Percentiles rank a stretch among this genome's conserved stretches.
Conservation (phyloP, 2,113 vertebrate genomes). For the Tachuris rubrigastra region DNA sequence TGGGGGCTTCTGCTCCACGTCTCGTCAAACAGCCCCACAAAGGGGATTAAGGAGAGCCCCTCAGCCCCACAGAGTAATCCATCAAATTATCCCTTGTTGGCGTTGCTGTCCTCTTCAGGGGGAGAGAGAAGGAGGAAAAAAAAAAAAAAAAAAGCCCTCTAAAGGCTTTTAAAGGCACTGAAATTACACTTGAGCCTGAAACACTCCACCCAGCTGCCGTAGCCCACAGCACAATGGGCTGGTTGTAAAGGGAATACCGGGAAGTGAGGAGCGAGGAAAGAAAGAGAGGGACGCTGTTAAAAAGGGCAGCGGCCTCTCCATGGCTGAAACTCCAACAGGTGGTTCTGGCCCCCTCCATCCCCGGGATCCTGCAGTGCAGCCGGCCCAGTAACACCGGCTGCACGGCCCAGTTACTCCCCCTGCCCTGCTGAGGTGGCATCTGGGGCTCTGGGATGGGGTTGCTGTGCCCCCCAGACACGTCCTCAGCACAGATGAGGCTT, state of each 20-base stretch:
- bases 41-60: slow-evolving; percentile 80
- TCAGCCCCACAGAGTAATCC: slow-evolving; percentile 76
- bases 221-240: slow-evolving; percentile 35
- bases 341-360: background rate
- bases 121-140: background rate
- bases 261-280: background rate
- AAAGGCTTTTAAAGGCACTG: slow-evolving; percentile 62
- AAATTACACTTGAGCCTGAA: slow-evolving; percentile 71
- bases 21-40: slow-evolving; percentile 75
- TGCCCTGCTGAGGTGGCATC: background rate
- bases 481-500: background rate
- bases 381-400: fast-evolving
- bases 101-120: slow-evolving; percentile 59
- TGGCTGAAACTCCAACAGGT: slow-evolving; percentile 53
- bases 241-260: slow-evolving; percentile 63
- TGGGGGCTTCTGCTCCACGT: slow-evolving; percentile 74
- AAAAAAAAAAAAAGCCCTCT: background rate
- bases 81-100: slow-evolving; percentile 79
- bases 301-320: slow-evolving; percentile 60
- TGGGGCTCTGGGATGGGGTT: background rate
- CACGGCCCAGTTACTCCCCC: fast-evolving
- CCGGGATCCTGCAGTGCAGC: background rate
- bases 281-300: slow-evolving; percentile 10
- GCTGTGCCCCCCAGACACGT: fast-evolving
- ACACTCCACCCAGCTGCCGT: slow-evolving; percentile 74